Evolutionary conservation across 1,140 invertebrate genomes (phyloP).

Genomic region (Zaprionus ghesquierei): DNA sequence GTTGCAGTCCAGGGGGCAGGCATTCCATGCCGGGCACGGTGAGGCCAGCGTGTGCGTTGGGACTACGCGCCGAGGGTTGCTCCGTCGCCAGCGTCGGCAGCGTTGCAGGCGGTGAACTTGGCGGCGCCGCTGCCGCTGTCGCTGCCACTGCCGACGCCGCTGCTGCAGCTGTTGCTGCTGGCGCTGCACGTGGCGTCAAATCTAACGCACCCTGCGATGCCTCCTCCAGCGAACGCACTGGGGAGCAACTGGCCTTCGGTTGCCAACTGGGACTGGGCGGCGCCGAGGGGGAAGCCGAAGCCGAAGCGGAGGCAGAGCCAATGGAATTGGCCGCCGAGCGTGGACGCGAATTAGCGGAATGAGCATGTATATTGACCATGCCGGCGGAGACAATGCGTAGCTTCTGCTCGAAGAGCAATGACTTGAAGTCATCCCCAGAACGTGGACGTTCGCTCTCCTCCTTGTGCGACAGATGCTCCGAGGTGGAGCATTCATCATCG

Average conservation of each 20-base stretch:
- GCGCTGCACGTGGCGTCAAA: constrained; percentile 83
- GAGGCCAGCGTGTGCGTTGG: constrained; percentile 48
- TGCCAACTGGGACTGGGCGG: constrained; percentile 65
- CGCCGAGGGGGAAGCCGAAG: constrained; percentile 41
- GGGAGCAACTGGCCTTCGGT: constrained; percentile 63
- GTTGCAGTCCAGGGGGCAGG: constrained; percentile 69
- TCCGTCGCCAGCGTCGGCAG: no score
- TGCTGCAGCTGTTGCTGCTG: constrained; percentile 42
- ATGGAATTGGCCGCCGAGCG: constrained; percentile 64
- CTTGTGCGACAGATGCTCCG: constrained; percentile 72
- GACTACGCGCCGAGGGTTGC: constrained; percentile 41
- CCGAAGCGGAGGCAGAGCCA: constrained; percentile 51
- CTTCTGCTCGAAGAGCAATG: constrained; percentile 76
- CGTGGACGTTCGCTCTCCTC: constrained; percentile 63
- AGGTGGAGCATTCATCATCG: constrained; percentile 63
- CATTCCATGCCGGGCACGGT: constrained; percentile 52
- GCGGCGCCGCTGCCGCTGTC: constrained; percentile 27
- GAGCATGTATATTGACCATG: constrained; percentile 55
- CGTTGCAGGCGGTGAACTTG: constrained; percentile 35
- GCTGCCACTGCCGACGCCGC: no score
- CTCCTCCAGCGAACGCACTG: constrained; percentile 82
- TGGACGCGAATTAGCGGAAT: constrained; percentile 41
- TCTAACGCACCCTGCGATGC: constrained; percentile 85
- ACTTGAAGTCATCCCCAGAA: constrained; percentile 77
- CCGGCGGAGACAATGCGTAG: constrained; percentile 69